Evolutionary conservation across 2,113 vertebrate genomes (phyloP).

Genomic region (Gymnarchus niloticus): DNA sequence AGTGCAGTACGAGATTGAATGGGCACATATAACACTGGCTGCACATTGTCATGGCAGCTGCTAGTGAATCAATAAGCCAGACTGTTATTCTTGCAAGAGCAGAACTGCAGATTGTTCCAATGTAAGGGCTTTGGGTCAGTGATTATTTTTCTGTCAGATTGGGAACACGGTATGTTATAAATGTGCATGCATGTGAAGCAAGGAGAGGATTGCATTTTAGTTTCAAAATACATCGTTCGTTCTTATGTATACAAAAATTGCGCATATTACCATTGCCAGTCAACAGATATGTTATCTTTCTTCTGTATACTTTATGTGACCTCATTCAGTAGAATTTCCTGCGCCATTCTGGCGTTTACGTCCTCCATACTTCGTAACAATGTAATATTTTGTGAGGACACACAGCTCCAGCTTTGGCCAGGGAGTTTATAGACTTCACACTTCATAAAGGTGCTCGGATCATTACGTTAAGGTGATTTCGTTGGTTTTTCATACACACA

Average conservation of each 20-base stretch:
- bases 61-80: not conserved
- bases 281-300: not conserved
- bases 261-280: not conserved
- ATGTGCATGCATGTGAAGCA: not conserved
- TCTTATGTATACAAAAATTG: not conserved
- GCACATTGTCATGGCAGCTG: not conserved
- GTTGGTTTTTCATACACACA: not conserved
- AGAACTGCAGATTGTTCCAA: not conserved
- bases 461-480: not conserved
- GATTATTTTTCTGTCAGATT: not conserved
- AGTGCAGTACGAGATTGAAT: not conserved
- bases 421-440: not conserved
- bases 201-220: not conserved
- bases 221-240: not conserved
- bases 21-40: not conserved
- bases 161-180: not conserved
- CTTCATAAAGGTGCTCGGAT: not conserved
- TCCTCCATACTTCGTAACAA: not conserved
- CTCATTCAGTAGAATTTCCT: not conserved
- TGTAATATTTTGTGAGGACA: not conserved
- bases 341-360: not conserved
- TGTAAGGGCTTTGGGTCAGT: not conserved
- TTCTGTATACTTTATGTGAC: not conserved
- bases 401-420: not conserved
- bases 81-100: not conserved